These are phyloP conservation scores for Lampris megalopsis DNA, from an alignment of 2,113 vertebrate genomes.

Conservation along the genomic window DNA sequence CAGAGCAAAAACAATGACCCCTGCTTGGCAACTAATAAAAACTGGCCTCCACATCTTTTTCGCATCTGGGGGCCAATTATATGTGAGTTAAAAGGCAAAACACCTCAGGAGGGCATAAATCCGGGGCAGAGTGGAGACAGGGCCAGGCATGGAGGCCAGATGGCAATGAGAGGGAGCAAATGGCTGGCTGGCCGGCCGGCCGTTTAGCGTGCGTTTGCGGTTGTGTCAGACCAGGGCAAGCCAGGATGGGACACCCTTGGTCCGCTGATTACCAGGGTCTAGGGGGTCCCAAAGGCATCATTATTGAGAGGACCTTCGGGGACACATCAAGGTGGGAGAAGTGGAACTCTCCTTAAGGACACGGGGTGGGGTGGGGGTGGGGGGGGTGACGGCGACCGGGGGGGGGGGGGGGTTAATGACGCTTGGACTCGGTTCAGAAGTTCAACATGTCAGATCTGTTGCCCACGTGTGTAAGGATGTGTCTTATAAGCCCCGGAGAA, in stretches of 20 bases:
- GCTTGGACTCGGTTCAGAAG: constrained; percentile 52
- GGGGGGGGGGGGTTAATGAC: constrained; percentile 19
- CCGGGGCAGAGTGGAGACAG: constrained; percentile 68
- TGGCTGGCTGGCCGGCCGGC: constrained; percentile 17
- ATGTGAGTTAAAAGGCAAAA: constrained; percentile 77
- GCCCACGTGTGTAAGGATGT: constrained; percentile 24
- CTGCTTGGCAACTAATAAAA: constrained; percentile 77
- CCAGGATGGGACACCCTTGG: constrained; percentile 57
- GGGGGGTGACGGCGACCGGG: neutral
- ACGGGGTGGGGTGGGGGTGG: constrained; percentile 10
- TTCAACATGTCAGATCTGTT: constrained; percentile 58
- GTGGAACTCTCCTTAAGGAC: constrained; percentile 30
- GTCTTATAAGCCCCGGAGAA: constrained; percentile 15
- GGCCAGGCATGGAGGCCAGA: constrained; percentile 78
- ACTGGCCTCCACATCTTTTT: constrained; percentile 76
- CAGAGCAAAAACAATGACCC: constrained; percentile 73
- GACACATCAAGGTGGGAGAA: constrained; percentile 46
- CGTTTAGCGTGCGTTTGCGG: constrained; percentile 48
- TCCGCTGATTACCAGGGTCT: constrained; percentile 65
- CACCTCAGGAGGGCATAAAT: constrained; percentile 81
- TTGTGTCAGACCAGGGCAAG: constrained; percentile 14
- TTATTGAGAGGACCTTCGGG: constrained; percentile 66
- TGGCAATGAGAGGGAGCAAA: constrained; percentile 55
- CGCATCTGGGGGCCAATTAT: constrained; percentile 82
- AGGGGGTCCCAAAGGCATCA: constrained; percentile 62